Conservation (phyloP, 2,888 invertebrate species). For the Herminia tarsipennalis region DNA sequence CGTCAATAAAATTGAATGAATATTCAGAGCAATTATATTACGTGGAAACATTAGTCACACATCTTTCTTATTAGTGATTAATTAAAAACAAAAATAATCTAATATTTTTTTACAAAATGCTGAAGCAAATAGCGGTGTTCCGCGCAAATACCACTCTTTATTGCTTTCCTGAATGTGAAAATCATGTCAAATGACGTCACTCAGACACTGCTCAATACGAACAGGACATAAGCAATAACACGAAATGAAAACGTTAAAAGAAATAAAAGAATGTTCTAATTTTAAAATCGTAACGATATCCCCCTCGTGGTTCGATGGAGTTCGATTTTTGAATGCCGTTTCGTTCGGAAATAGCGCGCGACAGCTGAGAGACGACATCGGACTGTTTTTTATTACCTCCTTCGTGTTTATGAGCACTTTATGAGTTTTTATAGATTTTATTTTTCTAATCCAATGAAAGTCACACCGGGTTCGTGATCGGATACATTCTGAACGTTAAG, state of each 20-base stretch:
- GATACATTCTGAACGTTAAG: conserved; percentile 62
- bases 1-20: conserved; percentile 6
- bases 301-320: conserved; percentile 75
- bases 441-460: conserved; percentile 76
- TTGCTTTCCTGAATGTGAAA: conserved; percentile 42
- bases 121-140: conserved; percentile 16
- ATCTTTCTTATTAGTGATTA: conserved; percentile 15
- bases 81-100: conserved; percentile 20
- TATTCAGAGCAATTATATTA: conserved; percentile 19
- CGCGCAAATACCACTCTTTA: conserved; percentile 33
- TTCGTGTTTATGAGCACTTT: conserved; percentile 84
- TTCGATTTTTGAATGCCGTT: conserved; percentile 79
- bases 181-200: conserved; percentile 44
- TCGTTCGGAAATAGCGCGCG: conserved; percentile 82
- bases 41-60: conserved; percentile 30
- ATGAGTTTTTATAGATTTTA: conserved; percentile 83
- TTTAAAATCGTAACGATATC: conserved; percentile 71
- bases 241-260: conserved; percentile 48
- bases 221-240: conserved; percentile 53
- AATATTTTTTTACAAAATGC: conserved; percentile 16
- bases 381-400: conserved; percentile 82
- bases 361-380: conserved; percentile 83
- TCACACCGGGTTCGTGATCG: conserved; percentile 71
- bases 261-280: conserved; percentile 68
- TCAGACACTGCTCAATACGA: conserved; percentile 44